Evolutionary conservation across 2,113 vertebrate species (phyloP).

Genomic region (Actenoides hombroni): DNA sequence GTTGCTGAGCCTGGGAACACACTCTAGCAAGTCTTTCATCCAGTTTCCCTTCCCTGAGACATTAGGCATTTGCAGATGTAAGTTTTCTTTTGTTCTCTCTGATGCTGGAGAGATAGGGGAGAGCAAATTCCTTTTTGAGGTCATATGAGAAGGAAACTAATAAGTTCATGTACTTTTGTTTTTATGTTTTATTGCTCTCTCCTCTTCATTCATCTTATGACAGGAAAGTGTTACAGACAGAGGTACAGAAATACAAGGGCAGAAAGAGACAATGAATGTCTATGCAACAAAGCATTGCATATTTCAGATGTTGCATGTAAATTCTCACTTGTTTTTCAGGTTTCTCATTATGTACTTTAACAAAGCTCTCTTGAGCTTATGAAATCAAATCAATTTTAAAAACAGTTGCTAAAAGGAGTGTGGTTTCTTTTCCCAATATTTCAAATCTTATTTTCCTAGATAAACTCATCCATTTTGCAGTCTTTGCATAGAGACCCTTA

Average conservation of each 20-base stretch:
- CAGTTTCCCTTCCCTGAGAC: neutral
- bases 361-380: neutral
- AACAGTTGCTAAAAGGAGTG: neutral
- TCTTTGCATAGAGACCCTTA: neutral
- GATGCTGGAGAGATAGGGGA: neutral
- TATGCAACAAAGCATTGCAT: neutral
- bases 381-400: neutral
- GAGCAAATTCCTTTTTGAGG: neutral
- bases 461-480: constrained; percentile 1
- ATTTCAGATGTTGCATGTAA: neutral
- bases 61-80: neutral
- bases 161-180: neutral
- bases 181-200: neutral
- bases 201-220: neutral
- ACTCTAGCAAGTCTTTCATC: neutral
- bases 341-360: neutral
- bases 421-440: neutral
- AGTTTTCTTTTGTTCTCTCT: neutral
- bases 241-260: neutral
- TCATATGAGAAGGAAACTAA: neutral
- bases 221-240: neutral
- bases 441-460: neutral
- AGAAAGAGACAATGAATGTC: neutral
- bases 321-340: neutral
- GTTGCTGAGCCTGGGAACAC: neutral